Conservation (phyloP, 1,140 invertebrate genomes). For the Solenopsis fugax region DNA sequence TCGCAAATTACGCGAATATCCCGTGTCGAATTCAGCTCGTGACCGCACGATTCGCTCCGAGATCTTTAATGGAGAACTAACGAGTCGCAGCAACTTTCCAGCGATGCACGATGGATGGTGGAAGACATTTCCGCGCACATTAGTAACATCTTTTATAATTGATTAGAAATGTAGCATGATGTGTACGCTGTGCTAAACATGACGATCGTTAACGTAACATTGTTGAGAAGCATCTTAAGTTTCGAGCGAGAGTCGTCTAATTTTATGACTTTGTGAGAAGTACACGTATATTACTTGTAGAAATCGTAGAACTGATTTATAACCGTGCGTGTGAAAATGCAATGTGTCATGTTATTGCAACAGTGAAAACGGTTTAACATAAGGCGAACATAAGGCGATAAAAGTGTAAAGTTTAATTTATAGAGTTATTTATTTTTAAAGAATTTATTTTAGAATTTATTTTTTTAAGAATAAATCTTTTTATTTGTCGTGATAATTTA, state of each 20-base stretch:
- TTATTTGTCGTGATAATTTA: background rate
- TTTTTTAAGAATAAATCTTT: background rate
- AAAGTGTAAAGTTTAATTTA: slow-evolving; percentile 11
- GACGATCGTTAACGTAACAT: slow-evolving; percentile 37
- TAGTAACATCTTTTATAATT: slow-evolving; percentile 36
- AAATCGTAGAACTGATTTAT: slow-evolving; percentile 41
- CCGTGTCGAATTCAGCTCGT: slow-evolving; percentile 29
- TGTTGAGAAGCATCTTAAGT: slow-evolving; percentile 7
- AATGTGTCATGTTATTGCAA: slow-evolving; percentile 21
- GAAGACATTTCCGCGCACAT: slow-evolving; percentile 28
- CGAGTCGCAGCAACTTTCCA: slow-evolving; percentile 33
- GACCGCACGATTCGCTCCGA: slow-evolving; percentile 28
- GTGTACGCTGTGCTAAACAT: slow-evolving; percentile 1
- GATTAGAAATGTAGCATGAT: slow-evolving; percentile 40
- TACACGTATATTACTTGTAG: slow-evolving; percentile 23
- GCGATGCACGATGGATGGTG: slow-evolving; percentile 12
- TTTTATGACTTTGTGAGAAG: slow-evolving; percentile 9
- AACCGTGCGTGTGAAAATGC: slow-evolving; percentile 10
- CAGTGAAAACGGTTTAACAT: background rate
- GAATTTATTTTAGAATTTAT: too few species aligned
- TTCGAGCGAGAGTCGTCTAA: slow-evolving; percentile 30
- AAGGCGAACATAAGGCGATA: background rate
- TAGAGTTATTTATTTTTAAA: background rate
- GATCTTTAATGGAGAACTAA: slow-evolving; percentile 55
- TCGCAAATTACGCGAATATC: slow-evolving; percentile 24